Evolutionary conservation across 2,113 vertebrate species (phyloP).

Genomic region (Miniopterus natalensis): DNA sequence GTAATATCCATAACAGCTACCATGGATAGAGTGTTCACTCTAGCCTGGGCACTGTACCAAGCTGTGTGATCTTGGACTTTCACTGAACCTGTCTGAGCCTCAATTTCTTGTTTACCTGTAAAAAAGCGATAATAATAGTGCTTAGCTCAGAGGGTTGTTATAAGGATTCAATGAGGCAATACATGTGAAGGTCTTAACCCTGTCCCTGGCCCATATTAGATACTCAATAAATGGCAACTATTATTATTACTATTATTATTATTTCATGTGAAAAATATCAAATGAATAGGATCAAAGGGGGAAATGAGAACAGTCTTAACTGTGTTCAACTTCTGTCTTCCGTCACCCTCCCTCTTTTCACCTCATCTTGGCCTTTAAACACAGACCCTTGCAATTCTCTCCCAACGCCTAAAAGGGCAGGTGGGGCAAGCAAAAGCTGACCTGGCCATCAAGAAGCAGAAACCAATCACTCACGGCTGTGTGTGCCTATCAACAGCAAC

Average conservation of each 20-base stretch:
- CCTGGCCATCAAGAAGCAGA: neutral
- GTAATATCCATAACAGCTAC: neutral
- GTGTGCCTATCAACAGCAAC: neutral
- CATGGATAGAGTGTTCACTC: neutral
- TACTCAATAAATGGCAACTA: neutral
- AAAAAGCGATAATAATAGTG: neutral
- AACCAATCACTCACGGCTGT: accelerated
- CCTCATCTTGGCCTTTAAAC: neutral
- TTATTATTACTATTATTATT: neutral
- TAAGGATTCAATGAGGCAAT: neutral
- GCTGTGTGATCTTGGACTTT: neutral
- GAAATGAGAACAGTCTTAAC: neutral
- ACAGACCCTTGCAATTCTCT: neutral
- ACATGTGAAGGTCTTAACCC: neutral
- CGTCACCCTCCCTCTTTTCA: neutral
- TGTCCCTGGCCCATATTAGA: neutral
- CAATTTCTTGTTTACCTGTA: neutral
- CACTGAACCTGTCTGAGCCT: neutral
- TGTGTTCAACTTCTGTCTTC: neutral
- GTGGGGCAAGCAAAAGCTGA: neutral
- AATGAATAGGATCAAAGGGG: neutral
- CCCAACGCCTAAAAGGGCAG: neutral
- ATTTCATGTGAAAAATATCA: neutral
- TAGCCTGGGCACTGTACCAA: neutral
- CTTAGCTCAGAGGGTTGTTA: neutral